Conservation (phyloP, 2,113 vertebrate genomes). For the Phaetusa simplex region DNA sequence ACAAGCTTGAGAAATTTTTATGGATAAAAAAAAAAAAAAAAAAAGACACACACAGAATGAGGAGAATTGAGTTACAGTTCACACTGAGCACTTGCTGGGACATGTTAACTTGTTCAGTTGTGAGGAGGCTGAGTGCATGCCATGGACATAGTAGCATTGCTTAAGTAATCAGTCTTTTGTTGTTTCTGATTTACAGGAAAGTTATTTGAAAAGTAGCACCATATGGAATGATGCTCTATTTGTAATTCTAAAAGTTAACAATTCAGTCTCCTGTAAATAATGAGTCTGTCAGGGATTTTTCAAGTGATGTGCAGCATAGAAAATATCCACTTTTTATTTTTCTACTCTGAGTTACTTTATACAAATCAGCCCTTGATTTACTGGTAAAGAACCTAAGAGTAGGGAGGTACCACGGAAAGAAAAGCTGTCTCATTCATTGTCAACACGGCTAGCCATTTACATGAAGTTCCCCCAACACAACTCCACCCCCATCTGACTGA, state of each 20-base stretch:
- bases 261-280: constrained; percentile 17
- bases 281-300: constrained; percentile 19
- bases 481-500: neutral
- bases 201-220: neutral
- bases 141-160: neutral
- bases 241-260: constrained; percentile 46
- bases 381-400: neutral
- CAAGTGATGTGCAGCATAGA: neutral
- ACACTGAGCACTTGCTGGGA: no score
- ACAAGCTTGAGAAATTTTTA: neutral
- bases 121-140: neutral
- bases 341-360: neutral
- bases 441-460: neutral
- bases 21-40: neutral
- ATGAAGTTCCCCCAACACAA: neutral
- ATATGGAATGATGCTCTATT: constrained; percentile 19
- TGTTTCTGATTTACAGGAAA: neutral
- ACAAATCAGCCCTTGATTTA: neutral
- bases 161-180: neutral
- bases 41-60: neutral
- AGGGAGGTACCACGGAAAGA: neutral
- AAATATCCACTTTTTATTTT: neutral
- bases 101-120: neutral
- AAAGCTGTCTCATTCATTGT: neutral
- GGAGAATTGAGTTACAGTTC: neutral